These are phyloP conservation scores for Micropoecilia bifurca DNA, from an alignment of 2,797 vertebrate genomes.

Conservation along the genomic window DNA sequence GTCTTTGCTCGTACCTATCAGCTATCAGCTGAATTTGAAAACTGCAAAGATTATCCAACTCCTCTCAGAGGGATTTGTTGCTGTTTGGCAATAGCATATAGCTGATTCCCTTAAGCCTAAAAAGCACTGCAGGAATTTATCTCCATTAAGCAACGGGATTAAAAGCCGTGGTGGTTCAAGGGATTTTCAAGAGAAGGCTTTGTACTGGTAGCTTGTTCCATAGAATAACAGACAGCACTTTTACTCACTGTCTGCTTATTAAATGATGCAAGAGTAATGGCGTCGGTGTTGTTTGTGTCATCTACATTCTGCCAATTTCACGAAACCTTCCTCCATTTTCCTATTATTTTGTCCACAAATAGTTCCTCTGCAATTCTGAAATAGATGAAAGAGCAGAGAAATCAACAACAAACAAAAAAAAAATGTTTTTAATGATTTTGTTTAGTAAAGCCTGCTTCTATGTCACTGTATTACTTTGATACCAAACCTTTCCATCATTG, in stretches of 20 bases:
- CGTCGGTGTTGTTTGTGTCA: constrained; percentile 26
- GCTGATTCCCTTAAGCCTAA: constrained; percentile 70
- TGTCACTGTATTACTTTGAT: neutral
- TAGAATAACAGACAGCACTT: constrained; percentile 30
- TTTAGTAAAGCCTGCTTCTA: neutral
- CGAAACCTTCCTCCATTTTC: neutral
- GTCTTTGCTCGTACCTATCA: constrained; percentile 31
- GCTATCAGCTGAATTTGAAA: constrained; percentile 56
- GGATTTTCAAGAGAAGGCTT: constrained; percentile 49
- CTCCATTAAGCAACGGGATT: constrained; percentile 77
- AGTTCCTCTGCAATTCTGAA: neutral
- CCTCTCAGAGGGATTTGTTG: constrained; percentile 65
- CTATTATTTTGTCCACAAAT: neutral
- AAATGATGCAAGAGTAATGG: constrained; percentile 53
- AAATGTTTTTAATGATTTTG: neutral
- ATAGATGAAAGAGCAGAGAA: neutral
- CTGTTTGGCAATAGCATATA: constrained; percentile 61
- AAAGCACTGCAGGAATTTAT: constrained; percentile 71
- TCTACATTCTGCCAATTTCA: constrained; percentile 13
- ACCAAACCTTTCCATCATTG: neutral
- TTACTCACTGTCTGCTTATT: constrained; percentile 59
- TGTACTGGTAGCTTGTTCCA: constrained; percentile 31
- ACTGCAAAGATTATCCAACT: constrained; percentile 62
- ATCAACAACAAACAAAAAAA: neutral
- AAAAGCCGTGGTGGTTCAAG: constrained; percentile 69